These are phyloP conservation scores for Caranx melampygus DNA, from an alignment of 2,113 vertebrate species.

Conservation along the genomic window DNA sequence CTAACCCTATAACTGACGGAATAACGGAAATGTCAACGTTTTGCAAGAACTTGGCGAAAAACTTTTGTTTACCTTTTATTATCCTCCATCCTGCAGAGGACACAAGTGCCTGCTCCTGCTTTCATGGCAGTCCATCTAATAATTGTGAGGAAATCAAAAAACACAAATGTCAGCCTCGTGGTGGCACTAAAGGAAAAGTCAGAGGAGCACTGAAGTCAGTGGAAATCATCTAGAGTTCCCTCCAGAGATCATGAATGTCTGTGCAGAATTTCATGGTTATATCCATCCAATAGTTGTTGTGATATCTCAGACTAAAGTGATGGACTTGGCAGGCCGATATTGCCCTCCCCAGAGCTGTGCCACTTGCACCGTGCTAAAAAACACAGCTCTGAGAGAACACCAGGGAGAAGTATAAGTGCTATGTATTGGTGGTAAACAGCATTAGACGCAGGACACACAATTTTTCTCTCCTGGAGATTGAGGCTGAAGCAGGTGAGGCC, in stretches of 20 bases:
- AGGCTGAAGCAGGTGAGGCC: constrained; percentile 23
- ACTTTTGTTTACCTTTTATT: neutral
- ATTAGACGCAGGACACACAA: constrained; percentile 6
- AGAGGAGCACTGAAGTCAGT: neutral
- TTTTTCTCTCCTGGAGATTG: constrained; percentile 14
- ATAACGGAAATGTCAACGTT: neutral
- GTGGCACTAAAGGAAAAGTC: neutral
- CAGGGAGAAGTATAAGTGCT: neutral
- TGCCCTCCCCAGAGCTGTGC: neutral
- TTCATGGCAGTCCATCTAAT: neutral
- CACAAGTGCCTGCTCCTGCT: neutral
- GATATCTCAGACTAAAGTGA: neutral
- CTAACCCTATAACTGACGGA: neutral
- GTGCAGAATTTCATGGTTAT: neutral
- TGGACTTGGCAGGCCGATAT: neutral
- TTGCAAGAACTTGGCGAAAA: neutral
- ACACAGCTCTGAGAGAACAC: constrained; percentile 3
- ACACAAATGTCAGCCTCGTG: neutral
- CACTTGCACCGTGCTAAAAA: neutral
- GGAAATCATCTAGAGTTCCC: neutral
- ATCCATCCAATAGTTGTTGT: neutral
- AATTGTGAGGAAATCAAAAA: neutral
- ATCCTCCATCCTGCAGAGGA: neutral
- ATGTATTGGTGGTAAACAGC: neutral
- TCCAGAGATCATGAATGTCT: neutral